Percentiles rank a stretch among this genome's conserved stretches.
Conservation (phyloP, 1,140 invertebrate species). For the Globodera ellingtonae region DNA sequence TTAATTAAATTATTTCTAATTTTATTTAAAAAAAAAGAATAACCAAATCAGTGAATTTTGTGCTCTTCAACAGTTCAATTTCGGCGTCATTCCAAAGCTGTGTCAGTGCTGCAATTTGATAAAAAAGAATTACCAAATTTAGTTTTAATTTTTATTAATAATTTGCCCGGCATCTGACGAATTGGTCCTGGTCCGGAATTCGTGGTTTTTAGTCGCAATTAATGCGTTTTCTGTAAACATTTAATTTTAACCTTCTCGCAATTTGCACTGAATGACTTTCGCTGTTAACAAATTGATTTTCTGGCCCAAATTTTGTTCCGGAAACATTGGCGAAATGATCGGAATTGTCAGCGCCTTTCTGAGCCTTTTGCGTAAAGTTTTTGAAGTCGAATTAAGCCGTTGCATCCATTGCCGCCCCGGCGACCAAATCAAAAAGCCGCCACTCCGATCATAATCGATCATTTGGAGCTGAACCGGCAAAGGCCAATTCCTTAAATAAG, state of each 20-base stretch:
- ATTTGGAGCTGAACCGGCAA: not conserved
- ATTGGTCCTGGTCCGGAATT: no score
- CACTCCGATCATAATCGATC: not conserved
- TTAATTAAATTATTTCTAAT: not conserved
- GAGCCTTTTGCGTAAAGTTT: not conserved
- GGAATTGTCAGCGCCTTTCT: not conserved
- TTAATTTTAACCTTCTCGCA: not conserved
- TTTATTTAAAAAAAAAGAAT: not conserved
- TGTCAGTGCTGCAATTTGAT: not conserved
- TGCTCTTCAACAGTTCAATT: not conserved
- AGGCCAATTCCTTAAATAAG: not conserved
- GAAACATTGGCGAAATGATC: not conserved
- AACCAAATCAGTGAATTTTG: not conserved
- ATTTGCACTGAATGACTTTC: not conserved
- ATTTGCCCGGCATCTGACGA: no score
- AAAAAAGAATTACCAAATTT: no score
- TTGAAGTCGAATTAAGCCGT: not conserved
- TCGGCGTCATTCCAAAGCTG: not conserved
- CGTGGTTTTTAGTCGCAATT: not conserved
- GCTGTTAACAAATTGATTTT: not conserved
- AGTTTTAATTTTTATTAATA: no score
- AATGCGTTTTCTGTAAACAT: not conserved
- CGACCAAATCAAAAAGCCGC: not conserved
- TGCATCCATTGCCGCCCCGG: not conserved
- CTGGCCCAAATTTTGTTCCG: not conserved